Conservation (phyloP, 2,888 invertebrate genomes). For the Epirrhoe alternata region DNA sequence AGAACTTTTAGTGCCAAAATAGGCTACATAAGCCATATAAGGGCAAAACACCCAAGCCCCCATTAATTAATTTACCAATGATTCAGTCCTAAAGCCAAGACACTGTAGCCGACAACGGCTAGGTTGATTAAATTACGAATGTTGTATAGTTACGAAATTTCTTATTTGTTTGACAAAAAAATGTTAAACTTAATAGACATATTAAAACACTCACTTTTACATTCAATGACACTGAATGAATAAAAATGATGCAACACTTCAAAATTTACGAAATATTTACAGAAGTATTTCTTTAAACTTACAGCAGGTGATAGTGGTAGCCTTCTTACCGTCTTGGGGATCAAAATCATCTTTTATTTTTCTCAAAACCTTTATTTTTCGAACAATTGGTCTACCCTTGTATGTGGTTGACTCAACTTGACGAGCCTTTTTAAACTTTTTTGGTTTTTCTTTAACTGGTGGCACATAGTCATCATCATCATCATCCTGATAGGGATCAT, state of each 20-base stretch:
- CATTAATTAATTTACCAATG: too few species aligned
- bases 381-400: constrained; percentile 59
- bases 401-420: constrained; percentile 62
- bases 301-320: constrained; percentile 81
- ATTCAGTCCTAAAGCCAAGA: too few species aligned
- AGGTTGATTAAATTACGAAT: too few species aligned
- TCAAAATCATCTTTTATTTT: constrained; percentile 63
- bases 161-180: too few species aligned
- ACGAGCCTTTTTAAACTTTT: constrained; percentile 73
- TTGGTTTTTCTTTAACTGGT: constrained; percentile 59
- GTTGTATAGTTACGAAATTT: too few species aligned
- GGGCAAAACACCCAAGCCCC: too few species aligned
- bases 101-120: too few species aligned
- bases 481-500: constrained; percentile 75
- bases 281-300: constrained; percentile 51
- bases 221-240: neutral
- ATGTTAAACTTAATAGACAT: too few species aligned
- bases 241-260: too few species aligned
- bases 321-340: constrained; percentile 57
- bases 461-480: constrained; percentile 77
- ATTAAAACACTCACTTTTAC: too few species aligned
- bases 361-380: constrained; percentile 71
- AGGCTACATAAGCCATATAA: too few species aligned
- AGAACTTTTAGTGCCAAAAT: too few species aligned
- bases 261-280: constrained; percentile 6